Percentiles rank a stretch among this genome's conserved stretches.
Evolutionary conservation across 2,797 vertebrate genomes (phyloP).

Genomic region (Astyanax mexicanus): DNA sequence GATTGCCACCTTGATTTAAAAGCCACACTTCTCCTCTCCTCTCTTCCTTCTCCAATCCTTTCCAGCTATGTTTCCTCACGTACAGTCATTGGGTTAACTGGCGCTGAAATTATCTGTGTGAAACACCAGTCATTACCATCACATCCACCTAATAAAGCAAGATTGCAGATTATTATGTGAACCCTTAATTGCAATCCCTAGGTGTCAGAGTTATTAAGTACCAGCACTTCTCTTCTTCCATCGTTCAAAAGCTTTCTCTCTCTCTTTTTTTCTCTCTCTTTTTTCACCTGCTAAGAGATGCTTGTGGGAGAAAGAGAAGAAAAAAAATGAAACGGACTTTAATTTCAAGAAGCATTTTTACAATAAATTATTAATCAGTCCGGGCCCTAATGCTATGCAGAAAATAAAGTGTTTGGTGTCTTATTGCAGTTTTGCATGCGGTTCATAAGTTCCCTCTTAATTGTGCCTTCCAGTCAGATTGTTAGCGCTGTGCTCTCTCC

Average conservation of each 20-base stretch:
- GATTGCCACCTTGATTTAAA: constrained; percentile 58
- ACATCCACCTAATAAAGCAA: constrained; percentile 65
- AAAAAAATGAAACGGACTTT: constrained; percentile 57
- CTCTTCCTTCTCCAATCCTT: not conserved
- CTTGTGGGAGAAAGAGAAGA: constrained; percentile 7
- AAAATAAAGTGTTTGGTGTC: constrained; percentile 66
- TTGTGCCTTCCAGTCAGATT: constrained; percentile 65
- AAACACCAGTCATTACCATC: constrained; percentile 64
- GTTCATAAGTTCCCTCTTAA: constrained; percentile 65
- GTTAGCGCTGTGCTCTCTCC: constrained; percentile 27
- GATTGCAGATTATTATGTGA: constrained; percentile 66
- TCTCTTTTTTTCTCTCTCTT: too few species aligned
- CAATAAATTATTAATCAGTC: constrained; percentile 68
- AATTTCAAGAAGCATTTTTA: constrained; percentile 65
- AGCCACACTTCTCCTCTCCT: constrained; percentile 7
- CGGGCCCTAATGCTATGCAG: constrained; percentile 62
- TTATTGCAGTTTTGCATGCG: constrained; percentile 57
- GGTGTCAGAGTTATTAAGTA: constrained; percentile 63
- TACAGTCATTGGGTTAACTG: constrained; percentile 56
- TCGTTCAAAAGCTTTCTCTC: constrained; percentile 50
- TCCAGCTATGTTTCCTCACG: constrained; percentile 9
- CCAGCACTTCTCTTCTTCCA: constrained; percentile 43
- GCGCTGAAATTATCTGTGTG: constrained; percentile 47
- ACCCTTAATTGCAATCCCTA: constrained; percentile 67
- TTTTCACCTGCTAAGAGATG: not conserved